phyloP scores from a whole-genome alignment of 2,888 invertebrate species.

The Argyresthia albistria region DNA sequence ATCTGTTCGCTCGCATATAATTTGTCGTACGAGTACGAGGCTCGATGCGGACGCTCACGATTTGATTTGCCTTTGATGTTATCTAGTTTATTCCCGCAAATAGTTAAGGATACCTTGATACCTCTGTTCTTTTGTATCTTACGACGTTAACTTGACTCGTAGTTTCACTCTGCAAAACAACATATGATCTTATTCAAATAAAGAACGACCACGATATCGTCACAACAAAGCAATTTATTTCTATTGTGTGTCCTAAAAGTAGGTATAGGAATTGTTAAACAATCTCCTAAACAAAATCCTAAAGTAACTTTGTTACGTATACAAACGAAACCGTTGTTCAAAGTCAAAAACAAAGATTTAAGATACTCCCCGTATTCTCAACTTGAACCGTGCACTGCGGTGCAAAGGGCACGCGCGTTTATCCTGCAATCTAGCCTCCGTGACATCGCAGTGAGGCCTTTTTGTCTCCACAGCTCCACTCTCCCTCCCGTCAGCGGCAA shows the following conservation, averaged over 20 bases:
- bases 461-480: constrained; percentile 24
- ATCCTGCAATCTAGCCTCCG: constrained; percentile 43
- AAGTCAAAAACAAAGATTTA: neutral
- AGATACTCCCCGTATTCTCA: constrained; percentile 7
- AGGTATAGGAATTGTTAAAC: no score
- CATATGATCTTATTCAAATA: no score
- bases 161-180: no score
- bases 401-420: constrained; percentile 34
- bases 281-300: no score
- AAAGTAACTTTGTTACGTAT: no score
- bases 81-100: constrained; percentile 16
- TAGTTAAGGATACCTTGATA: no score
- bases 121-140: no score
- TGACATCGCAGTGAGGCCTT: constrained; percentile 33
- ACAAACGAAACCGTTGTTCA: no score
- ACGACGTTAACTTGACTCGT: no score
- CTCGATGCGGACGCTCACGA: constrained; percentile 18
- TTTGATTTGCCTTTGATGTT: constrained; percentile 20
- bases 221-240: no score
- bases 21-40: constrained; percentile 49
- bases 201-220: no score
- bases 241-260: no score
- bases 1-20: constrained; percentile 52
- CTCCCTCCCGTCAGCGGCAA: constrained; percentile 19
- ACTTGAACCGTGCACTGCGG: constrained; percentile 25